Base-by-base conservation (phyloP, 2,113 vertebrate genomes). In the Notechis scutatus region DNA sequence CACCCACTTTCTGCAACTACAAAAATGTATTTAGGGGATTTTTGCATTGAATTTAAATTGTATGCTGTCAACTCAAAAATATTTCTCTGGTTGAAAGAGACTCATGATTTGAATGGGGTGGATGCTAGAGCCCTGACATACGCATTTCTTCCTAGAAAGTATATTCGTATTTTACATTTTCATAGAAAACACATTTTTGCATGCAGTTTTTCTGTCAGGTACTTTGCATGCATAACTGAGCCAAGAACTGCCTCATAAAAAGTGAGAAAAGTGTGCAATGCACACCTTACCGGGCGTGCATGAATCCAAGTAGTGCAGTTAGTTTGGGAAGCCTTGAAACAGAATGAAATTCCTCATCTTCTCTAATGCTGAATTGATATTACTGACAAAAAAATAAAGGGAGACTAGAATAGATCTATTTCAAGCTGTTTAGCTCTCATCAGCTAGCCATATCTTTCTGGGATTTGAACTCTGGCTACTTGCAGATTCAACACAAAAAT, bases 231-330 rank as follows among this genome's bases (percentile, higher is more conserved):
- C 26, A n/a, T 54, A 52, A 18, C 29, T 88, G 29, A 88, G 4
- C 50, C 14, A 29, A 87, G 26, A 87, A 52, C 50, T 88, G 87
- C 26, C 50, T 54, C 8, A 18, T 18, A 10, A 88, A 87, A 50
- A 26, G 23, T 87, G 85, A 85, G 45, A 9, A 47, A 45, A 45
- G 85, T 4, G 24, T 50, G 2, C 26, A 88, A 54, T n/a, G n/a
- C 18, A n/a, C 14, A 8, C 50, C 2, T n/a, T 20, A 15, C 23
- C 1, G 24, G n/a, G 6, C 5, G 0, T 3, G 29, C n/a, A 20
- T 88, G 15, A 89, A 55, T 56, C 52, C n/a, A 57, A n/a, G 3
- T 24, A 23, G 15, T 18, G 9, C 20, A n/a, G n/a, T 57, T 89
- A 39, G 87, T 8, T 39, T 54, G 9, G 24, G n/a, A 56, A 34